These are phyloP conservation scores for Adelphocoris suturalis DNA, from an alignment of 2,888 invertebrate genomes.

Conservation along the genomic window DNA sequence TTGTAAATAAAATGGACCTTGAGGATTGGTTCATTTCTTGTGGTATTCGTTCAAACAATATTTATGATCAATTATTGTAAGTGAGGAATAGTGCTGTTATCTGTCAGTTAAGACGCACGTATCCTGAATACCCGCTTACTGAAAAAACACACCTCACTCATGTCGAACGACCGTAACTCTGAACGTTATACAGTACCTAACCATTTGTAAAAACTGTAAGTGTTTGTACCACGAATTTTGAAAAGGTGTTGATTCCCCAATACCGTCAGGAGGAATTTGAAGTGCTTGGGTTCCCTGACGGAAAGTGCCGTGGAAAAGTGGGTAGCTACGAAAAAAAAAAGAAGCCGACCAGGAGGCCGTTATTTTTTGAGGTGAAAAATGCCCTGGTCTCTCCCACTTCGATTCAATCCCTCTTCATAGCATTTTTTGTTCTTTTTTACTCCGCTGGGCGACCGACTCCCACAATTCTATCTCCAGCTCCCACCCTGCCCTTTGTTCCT, in stretches of 20 bases:
- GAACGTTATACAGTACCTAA: neutral
- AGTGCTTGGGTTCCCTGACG: neutral
- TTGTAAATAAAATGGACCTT: too few species aligned
- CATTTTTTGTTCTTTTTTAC: neutral
- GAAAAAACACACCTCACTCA: too few species aligned
- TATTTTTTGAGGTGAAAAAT: slow-evolving; percentile 28
- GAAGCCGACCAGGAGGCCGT: neutral
- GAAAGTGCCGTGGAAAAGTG: neutral
- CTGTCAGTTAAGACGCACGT: too few species aligned
- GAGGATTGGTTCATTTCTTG: too few species aligned
- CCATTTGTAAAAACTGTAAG: neutral
- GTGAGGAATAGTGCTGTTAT: too few species aligned
- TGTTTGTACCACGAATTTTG: neutral
- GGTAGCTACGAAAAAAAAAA: neutral
- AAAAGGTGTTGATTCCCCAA: slow-evolving; percentile 25
- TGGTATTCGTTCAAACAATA: too few species aligned
- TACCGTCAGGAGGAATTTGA: neutral
- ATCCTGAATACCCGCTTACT: too few species aligned
- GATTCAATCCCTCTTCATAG: slow-evolving; percentile 30
- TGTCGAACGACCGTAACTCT: neutral
- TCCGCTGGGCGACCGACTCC: neutral
- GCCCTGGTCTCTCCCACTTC: neutral
- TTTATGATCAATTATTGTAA: too few species aligned
- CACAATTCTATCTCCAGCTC: slow-evolving; percentile 48
- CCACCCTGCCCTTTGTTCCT: slow-evolving; percentile 22